Conservation (phyloP, 2,113 vertebrate species). For the Percopsis transmontana region DNA sequence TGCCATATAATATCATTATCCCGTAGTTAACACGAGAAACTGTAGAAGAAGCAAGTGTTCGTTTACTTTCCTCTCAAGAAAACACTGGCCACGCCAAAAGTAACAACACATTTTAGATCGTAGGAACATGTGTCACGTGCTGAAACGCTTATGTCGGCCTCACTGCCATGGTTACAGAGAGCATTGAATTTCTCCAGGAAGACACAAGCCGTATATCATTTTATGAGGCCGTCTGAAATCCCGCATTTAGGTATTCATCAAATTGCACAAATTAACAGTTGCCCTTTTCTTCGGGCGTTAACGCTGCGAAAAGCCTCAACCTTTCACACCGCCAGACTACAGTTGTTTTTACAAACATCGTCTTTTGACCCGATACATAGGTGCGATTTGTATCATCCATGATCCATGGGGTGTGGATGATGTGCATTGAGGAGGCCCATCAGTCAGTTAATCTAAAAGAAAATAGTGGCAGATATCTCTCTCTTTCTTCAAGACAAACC, state of each 20-base stretch:
- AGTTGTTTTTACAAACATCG: constrained; percentile 61
- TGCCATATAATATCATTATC: constrained; percentile 82
- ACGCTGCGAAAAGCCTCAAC: constrained; percentile 42
- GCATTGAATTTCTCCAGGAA: constrained; percentile 50
- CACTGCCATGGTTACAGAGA: constrained; percentile 51
- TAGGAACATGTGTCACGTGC: constrained; percentile 59
- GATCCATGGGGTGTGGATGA: constrained; percentile 71
- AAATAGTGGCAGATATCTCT: constrained; percentile 67
- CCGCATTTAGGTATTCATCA: constrained; percentile 28
- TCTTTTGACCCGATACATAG: constrained; percentile 52
- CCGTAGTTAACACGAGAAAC: constrained; percentile 74
- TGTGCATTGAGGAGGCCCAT: constrained; percentile 68
- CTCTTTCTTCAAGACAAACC: constrained; percentile 60
- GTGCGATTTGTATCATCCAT: constrained; percentile 68
- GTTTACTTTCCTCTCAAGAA: constrained; percentile 56
- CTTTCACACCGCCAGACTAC: constrained; percentile 57
- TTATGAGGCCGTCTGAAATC: constrained; percentile 25
- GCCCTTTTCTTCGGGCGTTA: constrained; percentile 31
- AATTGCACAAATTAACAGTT: constrained; percentile 40
- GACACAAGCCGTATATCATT: constrained; percentile 34
- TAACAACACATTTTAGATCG: constrained; percentile 60
- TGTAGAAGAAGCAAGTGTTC: constrained; percentile 68
- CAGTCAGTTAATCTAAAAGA: constrained; percentile 75
- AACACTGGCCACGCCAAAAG: constrained; percentile 63
- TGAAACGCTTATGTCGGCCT: constrained; percentile 49